Base-by-base conservation (phyloP, 2,888 invertebrate genomes). In the Platycheirus albimanus region DNA sequence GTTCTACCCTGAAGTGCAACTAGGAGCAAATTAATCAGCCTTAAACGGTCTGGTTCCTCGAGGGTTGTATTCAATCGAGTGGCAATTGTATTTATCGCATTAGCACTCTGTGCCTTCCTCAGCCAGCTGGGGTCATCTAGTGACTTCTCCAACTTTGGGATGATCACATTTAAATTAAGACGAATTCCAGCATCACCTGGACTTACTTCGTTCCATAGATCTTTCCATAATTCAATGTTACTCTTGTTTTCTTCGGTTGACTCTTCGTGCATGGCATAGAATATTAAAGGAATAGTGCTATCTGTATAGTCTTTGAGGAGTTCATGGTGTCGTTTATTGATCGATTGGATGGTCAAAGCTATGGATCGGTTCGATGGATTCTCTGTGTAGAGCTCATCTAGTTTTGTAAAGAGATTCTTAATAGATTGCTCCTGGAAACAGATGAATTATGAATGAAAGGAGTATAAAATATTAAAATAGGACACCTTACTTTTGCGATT, bases 221-320 rank as follows among this genome's bases (percentile, higher is more conserved):
- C 97, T 84, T 95, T 95, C 94, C 96, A 98, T 81, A 95, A 91
- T 87, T 95, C 95, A 80, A 95, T 92, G 10, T 94, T 94, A 10
- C 88, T 87, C 85, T 92, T 92, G 79, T 93, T 93, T 84, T 93
- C 93, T 19, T 94, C 93, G 13, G 93, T 93, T 87, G 94, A 94
- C 86, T 95, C 94, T 15, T 94, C 95, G 87, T 98, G 98, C 96
- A 97, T 98, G 10, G 97, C 98, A 85, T 97, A 93, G 90, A 97
- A 98, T 19, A 96, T 95, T 70, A 97, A 92, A 0, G 98, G 97
- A 86, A 98, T 92, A 8, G 96, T 92, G 24, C 94, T 90, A 7
- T 92, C 93, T 30, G 95, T 94, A 88, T 96, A 95, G 87, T 95
- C 94, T 88, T 95, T 96, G 45, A 98, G 91, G 66, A 96, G 92